phyloP scores from a whole-genome alignment of 2,797 vertebrate species.

The Peromyscus nudipes region DNA sequence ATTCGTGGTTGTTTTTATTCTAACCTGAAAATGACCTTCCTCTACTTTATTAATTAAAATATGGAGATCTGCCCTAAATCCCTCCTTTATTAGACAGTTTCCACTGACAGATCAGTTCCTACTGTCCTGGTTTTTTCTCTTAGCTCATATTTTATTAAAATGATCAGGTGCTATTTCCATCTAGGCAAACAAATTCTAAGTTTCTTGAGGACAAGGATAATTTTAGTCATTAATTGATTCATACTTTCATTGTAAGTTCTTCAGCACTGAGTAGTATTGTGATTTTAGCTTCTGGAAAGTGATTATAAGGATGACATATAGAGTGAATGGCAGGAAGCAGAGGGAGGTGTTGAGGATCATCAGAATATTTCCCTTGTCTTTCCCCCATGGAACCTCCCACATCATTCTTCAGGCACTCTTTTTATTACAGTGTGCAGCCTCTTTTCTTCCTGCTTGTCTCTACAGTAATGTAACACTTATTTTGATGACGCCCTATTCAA shows the following conservation, averaged over 20 bases:
- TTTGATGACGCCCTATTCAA: background rate
- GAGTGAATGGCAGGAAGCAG: background rate
- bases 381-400: background rate
- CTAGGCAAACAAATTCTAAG: background rate
- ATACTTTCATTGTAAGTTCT: slow-evolving; percentile 25
- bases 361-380: background rate
- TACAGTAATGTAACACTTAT: background rate
- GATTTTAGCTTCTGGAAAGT: slow-evolving; percentile 22
- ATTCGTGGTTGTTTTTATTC: slow-evolving; percentile 25
- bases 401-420: background rate
- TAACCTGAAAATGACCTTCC: background rate
- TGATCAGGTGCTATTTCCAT: background rate
- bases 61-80: background rate
- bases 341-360: background rate
- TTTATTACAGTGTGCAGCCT: background rate
- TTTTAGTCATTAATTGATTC: slow-evolving; percentile 25
- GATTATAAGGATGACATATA: background rate
- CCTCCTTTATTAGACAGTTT: background rate
- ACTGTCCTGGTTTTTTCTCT: slow-evolving; percentile 33
- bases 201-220: slow-evolving; percentile 49
- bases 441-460: background rate
- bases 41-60: slow-evolving; percentile 31
- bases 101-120: background rate
- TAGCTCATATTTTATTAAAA: slow-evolving; percentile 59
- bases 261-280: background rate